Evolutionary conservation across 2,888 invertebrate species (phyloP).

Genomic region (Didymodactylos carnosus): DNA sequence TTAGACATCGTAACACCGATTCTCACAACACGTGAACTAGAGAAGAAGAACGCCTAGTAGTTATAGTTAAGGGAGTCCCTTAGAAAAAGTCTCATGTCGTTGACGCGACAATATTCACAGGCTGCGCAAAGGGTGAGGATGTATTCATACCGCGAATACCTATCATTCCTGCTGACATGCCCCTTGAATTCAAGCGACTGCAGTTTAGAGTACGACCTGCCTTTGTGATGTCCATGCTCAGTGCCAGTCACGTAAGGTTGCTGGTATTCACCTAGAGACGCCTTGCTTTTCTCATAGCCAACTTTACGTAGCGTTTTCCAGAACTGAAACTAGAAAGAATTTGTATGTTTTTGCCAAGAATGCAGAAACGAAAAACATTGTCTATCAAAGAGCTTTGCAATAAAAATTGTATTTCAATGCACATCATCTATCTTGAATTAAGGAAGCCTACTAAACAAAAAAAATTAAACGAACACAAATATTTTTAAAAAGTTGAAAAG

Average conservation of each 20-base stretch:
- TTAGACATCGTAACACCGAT: neutral
- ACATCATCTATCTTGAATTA: too few species aligned
- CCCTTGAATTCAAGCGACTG: constrained; percentile 14
- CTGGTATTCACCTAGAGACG: constrained; percentile 17
- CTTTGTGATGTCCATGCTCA: constrained; percentile 24
- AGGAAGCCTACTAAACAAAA: too few species aligned
- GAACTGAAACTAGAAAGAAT: neutral
- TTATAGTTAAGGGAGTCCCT: too few species aligned
- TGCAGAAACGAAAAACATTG: neutral
- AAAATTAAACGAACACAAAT: too few species aligned
- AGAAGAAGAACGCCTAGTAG: too few species aligned
- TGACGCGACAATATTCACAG: too few species aligned
- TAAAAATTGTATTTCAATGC: too few species aligned
- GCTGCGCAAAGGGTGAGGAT: too few species aligned
- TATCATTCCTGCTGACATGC: constrained; percentile 9
- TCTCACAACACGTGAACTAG: neutral
- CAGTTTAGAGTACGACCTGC: constrained; percentile 21
- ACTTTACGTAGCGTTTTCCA: constrained; percentile 20
- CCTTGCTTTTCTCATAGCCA: constrained; percentile 23
- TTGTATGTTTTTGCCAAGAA: neutral
- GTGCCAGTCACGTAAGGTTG: constrained; percentile 20
- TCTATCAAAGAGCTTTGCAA: neutral
- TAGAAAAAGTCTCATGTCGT: too few species aligned
- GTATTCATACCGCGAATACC: neutral
- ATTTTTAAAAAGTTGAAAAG: too few species aligned